Evolutionary conservation across 2,113 vertebrate species (phyloP).

Genomic region (Tetrao urogallus): DNA sequence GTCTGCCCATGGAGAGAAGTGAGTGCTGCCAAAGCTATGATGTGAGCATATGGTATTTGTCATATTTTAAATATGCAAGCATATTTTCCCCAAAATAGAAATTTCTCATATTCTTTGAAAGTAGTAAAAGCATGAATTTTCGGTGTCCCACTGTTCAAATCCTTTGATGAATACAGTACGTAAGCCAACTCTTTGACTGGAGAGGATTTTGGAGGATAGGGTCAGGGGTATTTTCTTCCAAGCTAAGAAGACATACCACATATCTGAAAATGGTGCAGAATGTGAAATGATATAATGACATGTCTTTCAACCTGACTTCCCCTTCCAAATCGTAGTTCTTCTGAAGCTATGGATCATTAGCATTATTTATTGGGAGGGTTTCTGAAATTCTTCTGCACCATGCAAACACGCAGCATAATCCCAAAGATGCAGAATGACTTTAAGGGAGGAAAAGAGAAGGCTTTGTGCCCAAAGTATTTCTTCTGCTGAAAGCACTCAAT

Average conservation of each 20-base stretch:
- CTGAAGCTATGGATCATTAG: background rate
- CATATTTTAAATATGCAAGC: background rate
- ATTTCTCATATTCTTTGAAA: background rate
- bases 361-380: background rate
- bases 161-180: background rate
- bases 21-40: background rate
- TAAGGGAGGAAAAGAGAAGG: background rate
- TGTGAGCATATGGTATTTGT: background rate
- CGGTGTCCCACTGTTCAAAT: background rate
- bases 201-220: background rate
- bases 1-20: background rate
- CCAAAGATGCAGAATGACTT: background rate
- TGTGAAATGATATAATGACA: background rate
- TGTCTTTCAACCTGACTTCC: background rate
- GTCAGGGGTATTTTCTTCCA: background rate
- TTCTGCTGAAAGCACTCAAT: background rate
- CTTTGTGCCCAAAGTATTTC: background rate
- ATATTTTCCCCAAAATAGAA: background rate
- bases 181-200: background rate
- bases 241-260: background rate
- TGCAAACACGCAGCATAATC: background rate
- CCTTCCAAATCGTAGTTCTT: background rate
- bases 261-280: background rate
- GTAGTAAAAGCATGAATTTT: background rate
- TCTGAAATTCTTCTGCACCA: background rate